Evolutionary conservation across 2,113 vertebrate genomes (phyloP).

Genomic region (Serinus canaria): DNA sequence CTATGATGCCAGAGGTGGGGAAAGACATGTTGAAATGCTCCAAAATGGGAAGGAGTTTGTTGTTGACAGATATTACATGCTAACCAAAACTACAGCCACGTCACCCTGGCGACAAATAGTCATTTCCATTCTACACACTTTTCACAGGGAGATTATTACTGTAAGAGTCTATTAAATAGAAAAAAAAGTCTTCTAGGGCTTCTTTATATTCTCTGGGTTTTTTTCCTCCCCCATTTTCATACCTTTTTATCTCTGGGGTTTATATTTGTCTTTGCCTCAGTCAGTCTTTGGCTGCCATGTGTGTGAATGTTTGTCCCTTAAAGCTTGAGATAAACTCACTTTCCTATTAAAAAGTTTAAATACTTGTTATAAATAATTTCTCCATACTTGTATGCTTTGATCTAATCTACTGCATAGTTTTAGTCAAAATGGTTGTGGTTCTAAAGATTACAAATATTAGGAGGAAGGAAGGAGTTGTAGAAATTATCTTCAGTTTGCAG

Average conservation of each 20-base stretch:
- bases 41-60: background rate
- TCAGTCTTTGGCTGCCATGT: background rate
- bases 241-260: constrained; percentile 29
- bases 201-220: background rate
- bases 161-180: background rate
- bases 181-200: background rate
- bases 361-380: constrained; percentile 49
- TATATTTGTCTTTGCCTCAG: constrained; percentile 54
- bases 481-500: constrained; percentile 73
- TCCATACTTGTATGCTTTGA: constrained; percentile 61
- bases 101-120: background rate
- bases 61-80: background rate
- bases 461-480: constrained; percentile 52
- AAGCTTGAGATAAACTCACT: constrained; percentile 34
- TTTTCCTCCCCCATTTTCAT: background rate
- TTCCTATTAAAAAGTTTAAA: constrained; percentile 68
- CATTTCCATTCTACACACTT: background rate
- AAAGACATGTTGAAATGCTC: background rate
- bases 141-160: background rate
- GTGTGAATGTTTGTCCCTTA: constrained; percentile 32
- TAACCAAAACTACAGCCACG: background rate
- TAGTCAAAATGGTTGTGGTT: constrained; percentile 57
- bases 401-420: constrained; percentile 64
- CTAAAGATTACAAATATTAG: constrained; percentile 64
- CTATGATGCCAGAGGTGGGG: background rate